Conservation (phyloP, 37 sponge, comb jelly and placozoan genomes). For the Cladorhizidae sp. region DNA sequence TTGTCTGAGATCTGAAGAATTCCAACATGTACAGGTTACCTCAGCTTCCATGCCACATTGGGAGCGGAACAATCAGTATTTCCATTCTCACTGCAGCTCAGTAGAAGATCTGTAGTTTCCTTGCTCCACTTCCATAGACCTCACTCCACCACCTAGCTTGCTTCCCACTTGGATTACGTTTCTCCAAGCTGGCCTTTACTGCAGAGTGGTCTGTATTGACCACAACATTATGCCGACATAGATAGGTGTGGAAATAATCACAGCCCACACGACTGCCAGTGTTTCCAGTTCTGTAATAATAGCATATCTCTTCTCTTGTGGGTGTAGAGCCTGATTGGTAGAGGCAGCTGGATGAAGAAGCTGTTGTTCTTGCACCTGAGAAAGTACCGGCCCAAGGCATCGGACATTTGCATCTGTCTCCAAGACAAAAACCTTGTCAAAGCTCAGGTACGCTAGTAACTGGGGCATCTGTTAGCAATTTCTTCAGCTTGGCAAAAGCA, state of each 20-base stretch:
- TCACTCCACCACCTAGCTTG: constrained; percentile 72
- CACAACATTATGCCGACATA: constrained; percentile 50
- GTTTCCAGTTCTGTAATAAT: constrained; percentile 74
- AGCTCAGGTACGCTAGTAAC: constrained; percentile 39
- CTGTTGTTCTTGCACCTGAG: constrained; percentile 30
- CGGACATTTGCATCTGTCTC: constrained; percentile 57
- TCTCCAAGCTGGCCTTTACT: constrained; percentile 65
- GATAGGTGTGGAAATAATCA: constrained; percentile 43
- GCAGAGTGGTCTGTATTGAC: constrained; percentile 72
- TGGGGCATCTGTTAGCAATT: constrained; percentile 47
- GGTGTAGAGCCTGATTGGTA: constrained; percentile 41
- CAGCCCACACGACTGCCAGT: constrained; percentile 73
- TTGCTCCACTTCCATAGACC: too few relatives aligned
- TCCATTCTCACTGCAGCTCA: too few relatives aligned
- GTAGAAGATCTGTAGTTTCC: too few relatives aligned
- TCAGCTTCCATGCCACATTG: too few relatives aligned
- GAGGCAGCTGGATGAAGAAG: constrained; percentile 23
- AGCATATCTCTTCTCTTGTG: constrained; percentile 51
- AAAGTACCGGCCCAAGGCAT: constrained; percentile 54
- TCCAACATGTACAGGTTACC: too few relatives aligned
- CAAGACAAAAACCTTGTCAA: constrained; percentile 38
- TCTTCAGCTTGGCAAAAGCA: too few relatives aligned
- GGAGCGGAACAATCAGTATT: too few relatives aligned
- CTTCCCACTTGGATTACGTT: constrained; percentile 53
- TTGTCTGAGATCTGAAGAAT: too few relatives aligned